A percentile compares a stretch with the other conserved stretches of the same genome.
These are phyloP conservation scores for Clavelina lepadiformis DNA, from an alignment of 23 tunicate genomes.

Conservation along the genomic window DNA sequence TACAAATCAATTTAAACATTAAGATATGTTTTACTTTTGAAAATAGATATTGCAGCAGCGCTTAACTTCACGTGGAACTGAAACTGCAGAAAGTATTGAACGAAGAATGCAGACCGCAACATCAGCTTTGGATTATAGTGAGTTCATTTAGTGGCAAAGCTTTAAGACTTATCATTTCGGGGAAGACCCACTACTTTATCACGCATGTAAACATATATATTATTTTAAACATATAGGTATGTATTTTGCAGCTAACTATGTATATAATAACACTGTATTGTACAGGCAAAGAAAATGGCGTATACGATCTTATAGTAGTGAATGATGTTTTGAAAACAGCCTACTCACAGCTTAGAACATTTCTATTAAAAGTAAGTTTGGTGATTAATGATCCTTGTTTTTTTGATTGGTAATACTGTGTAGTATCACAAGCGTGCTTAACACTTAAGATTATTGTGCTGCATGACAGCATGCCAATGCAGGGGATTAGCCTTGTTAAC, in stretches of 20 bases:
- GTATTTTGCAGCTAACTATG: neutral
- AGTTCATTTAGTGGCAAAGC: slow-evolving; percentile 11
- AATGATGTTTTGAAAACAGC: slow-evolving; percentile 74
- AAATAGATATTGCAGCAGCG: slow-evolving; percentile 56
- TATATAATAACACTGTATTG: neutral
- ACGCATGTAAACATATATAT: neutral
- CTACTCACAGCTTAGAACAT: slow-evolving; percentile 30
- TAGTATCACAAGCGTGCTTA: too few relatives aligned
- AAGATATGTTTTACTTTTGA: neutral
- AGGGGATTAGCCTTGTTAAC: too few relatives aligned
- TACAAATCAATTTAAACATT: neutral
- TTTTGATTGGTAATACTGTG: neutral
- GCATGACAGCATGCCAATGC: too few relatives aligned
- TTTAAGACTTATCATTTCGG: too few relatives aligned
- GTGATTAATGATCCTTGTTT: neutral
- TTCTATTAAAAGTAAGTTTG: slow-evolving; percentile 58
- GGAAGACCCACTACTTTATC: too few relatives aligned
- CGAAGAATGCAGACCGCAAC: slow-evolving; percentile 79
- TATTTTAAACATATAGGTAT: neutral
- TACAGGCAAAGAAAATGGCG: slow-evolving; percentile 44
- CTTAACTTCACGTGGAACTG: slow-evolving; percentile 52
- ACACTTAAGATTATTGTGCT: too few relatives aligned
- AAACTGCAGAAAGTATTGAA: slow-evolving; percentile 48
- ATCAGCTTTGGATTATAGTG: slow-evolving; percentile 67
- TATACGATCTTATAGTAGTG: slow-evolving; percentile 57